Conservation (phyloP, 1,140 invertebrate genomes). For the Papilio helenus region DNA sequence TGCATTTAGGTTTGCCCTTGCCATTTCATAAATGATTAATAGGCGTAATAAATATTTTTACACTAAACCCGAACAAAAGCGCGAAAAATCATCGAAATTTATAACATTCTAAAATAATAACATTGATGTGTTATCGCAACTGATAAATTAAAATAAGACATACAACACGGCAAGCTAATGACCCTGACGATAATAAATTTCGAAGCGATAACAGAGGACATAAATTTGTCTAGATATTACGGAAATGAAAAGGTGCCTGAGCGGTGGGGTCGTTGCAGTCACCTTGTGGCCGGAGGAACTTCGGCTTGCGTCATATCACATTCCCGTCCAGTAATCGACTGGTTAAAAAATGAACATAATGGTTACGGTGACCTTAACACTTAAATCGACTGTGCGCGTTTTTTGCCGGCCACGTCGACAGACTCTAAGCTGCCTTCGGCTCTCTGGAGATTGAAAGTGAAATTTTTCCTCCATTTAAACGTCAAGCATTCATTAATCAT, state of each 20-base stretch:
- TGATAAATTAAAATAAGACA: conserved; percentile 13
- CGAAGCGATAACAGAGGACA: background rate
- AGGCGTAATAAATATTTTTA: background rate
- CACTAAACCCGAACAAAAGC: background rate
- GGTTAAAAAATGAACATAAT: conserved; percentile 29
- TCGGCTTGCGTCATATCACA: conserved; percentile 21
- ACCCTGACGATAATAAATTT: conserved; percentile 3
- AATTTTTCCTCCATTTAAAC: background rate
- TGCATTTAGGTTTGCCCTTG: no score
- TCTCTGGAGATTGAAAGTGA: conserved; percentile 16
- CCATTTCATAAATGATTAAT: background rate
- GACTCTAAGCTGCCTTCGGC: background rate
- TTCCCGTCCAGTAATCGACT: conserved; percentile 16
- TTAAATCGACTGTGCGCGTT: conserved; percentile 11
- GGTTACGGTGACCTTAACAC: conserved; percentile 28
- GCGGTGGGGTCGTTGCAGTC: conserved; percentile 18
- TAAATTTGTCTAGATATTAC: conserved; percentile 23
- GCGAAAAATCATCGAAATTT: background rate
- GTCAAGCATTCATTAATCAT: conserved; percentile 11
- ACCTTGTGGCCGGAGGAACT: conserved; percentile 22
- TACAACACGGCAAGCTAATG: background rate
- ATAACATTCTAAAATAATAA: background rate
- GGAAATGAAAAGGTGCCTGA: conserved; percentile 18
- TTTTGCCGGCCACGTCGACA: conserved; percentile 5
- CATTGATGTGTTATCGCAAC: conserved; percentile 16